Evolutionary conservation across 2,888 invertebrate species (phyloP), one percentile per base, ranked within the genome.

Genomic region (Carabus problematicus): DNA sequence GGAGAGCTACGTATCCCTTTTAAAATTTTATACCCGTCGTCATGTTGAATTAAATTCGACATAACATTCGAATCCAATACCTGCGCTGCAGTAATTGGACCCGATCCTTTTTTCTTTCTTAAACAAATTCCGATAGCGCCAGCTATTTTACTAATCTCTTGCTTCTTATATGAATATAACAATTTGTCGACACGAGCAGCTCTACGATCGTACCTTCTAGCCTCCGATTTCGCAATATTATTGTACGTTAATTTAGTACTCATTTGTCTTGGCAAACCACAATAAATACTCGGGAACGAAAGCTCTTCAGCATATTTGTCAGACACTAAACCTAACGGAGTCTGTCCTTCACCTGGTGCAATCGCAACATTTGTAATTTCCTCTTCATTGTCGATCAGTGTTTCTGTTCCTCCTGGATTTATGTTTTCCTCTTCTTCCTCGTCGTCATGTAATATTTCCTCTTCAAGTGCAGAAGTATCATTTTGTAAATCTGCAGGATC

Each of bases 101-200:
- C 64, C 9, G n/a, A 16, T 8, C 60, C 55, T 54, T 59, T 72
- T 72, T 73, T 74, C 41, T 75, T 75, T 56, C 73, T 73, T 39
- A 74, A 67, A 64, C 72, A 73, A 11, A 72, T 72, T 39, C 72
- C 12, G 70, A 73, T 74, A 3, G 59, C 59, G 12, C 59, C 14
- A 14, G 16, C 41, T 9, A 59, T 64, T 67, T 39, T 72, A 70
- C 43, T 64, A 45, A 60, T 59, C 59, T 72, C 71, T 69, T 72
- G 71, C 71, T 72, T 68, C 42, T 71, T 72, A 52, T 69, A 43
- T 12, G 56, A 19, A 70, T 71, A 71, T 63, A 72, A 73, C 19
- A 72, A 52, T 54, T 74, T 72, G 42, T 74, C 74, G 64, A 71
- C 70, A 18, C 74, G 67, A 39, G 73, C 62, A 42, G 73, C 75